These are phyloP conservation scores for Erebia epiphron DNA, from an alignment of 2,888 invertebrate species.

Conservation along the genomic window DNA sequence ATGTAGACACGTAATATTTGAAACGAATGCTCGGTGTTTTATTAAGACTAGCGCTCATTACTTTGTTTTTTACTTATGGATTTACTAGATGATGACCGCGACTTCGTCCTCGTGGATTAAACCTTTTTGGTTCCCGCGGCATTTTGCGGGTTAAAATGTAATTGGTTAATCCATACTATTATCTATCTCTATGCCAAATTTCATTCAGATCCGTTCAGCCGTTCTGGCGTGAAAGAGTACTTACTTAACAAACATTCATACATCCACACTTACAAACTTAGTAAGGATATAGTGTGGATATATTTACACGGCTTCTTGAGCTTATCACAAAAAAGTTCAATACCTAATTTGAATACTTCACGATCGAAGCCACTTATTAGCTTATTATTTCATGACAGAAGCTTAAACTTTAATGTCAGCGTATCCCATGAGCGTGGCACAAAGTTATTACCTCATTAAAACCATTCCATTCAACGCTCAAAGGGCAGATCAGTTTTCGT, in stretches of 20 bases:
- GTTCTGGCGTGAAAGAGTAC: too few relatives aligned
- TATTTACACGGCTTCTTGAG: too few relatives aligned
- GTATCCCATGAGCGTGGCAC: conserved; percentile 5
- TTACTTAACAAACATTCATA: too few relatives aligned
- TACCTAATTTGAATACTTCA: background rate
- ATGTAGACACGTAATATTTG: conserved; percentile 43
- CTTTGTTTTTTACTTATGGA: background rate
- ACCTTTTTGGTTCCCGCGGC: too few relatives aligned
- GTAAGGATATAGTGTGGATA: too few relatives aligned
- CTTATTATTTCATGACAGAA: background rate
- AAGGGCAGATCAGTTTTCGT: conserved; percentile 23
- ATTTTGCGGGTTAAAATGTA: too few relatives aligned
- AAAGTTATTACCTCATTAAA: conserved; percentile 26
- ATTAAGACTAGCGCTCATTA: conserved; percentile 10
- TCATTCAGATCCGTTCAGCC: too few relatives aligned
- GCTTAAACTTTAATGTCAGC: conserved; percentile 8
- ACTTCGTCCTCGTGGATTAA: too few relatives aligned
- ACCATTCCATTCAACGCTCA: conserved; percentile 19
- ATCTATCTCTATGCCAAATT: too few relatives aligned
- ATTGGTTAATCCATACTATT: too few relatives aligned
- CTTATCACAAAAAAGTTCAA: background rate
- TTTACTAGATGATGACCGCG: too few relatives aligned
- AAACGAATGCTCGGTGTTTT: conserved; percentile 1
- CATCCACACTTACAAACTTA: too few relatives aligned
- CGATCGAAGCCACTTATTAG: background rate